phyloP scores from a whole-genome alignment of 2,113 vertebrate species.

The Hypomesus transpacificus region DNA sequence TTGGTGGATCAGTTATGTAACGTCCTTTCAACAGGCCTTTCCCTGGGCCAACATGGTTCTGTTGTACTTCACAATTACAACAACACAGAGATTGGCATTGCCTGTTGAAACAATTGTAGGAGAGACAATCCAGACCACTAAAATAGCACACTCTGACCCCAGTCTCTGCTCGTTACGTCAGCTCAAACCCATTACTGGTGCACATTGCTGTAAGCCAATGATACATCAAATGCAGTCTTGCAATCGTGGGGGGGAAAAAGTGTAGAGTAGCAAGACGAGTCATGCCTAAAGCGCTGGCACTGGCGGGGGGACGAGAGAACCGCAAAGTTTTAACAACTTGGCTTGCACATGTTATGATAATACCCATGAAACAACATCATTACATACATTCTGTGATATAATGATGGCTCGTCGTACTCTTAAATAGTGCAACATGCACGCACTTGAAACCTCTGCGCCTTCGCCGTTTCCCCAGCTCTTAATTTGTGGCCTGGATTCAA shows the following conservation, averaged over 20 bases:
- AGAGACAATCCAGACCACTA: slow-evolving; percentile 25
- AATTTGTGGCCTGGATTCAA: slow-evolving; percentile 43
- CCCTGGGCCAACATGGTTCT: background rate
- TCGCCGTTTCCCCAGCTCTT: background rate
- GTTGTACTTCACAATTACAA: background rate
- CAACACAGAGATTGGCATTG: background rate
- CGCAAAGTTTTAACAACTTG: background rate
- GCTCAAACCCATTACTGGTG: slow-evolving; percentile 53
- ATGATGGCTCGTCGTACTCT: slow-evolving; percentile 3
- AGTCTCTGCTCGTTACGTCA: slow-evolving; percentile 49
- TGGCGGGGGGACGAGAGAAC: background rate
- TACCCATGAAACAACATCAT: too few relatives aligned
- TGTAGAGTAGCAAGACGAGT: slow-evolving; percentile 16
- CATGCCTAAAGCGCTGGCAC: background rate
- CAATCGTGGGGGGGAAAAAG: slow-evolving; percentile 28
- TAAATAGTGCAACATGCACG: background rate
- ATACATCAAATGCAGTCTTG: slow-evolving; percentile 42
- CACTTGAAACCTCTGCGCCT: background rate
- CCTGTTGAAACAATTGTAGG: too few relatives aligned
- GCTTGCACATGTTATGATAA: background rate
- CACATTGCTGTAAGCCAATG: slow-evolving; percentile 49
- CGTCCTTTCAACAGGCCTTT: background rate
- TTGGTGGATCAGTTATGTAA: background rate
- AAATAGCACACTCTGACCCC: slow-evolving; percentile 42
- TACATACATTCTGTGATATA: background rate